phyloP scores from a whole-genome alignment of 2,113 vertebrate genomes.

The Thamnaconus septentrionalis region DNA sequence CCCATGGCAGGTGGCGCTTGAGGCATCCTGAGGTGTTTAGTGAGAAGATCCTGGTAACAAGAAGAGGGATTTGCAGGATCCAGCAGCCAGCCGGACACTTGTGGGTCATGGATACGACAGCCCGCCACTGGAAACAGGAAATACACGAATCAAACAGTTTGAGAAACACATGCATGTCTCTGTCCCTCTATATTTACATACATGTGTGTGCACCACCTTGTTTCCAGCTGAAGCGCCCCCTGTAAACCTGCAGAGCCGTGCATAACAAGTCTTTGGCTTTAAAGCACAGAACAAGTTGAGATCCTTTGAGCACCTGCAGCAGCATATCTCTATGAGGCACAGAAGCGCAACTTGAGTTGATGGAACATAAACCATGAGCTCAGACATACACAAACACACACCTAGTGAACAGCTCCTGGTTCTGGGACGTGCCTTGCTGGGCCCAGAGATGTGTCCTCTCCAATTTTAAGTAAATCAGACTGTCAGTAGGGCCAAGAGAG shows the following conservation, averaged over 20 bases:
- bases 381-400: slow-evolving; percentile 34
- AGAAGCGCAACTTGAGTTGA: slow-evolving; percentile 1
- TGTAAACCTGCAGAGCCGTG: slow-evolving; percentile 74
- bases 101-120: slow-evolving; percentile 83
- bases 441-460: slow-evolving; percentile 67
- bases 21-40: slow-evolving; percentile 72
- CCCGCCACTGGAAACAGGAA: slow-evolving; percentile 24
- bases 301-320: slow-evolving; percentile 70
- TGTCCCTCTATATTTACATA: slow-evolving; percentile 14
- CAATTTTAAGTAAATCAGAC: slow-evolving; percentile 78
- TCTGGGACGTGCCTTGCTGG: slow-evolving; percentile 53
- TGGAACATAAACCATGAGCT: background rate
- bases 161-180: background rate
- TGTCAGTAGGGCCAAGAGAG: slow-evolving; percentile 38
- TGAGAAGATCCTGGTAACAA: slow-evolving; percentile 81
- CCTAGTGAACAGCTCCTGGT: slow-evolving; percentile 73
- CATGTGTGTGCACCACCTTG: slow-evolving; percentile 63
- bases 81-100: slow-evolving; percentile 88
- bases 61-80: slow-evolving; percentile 81
- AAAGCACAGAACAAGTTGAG: slow-evolving; percentile 82
- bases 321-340: slow-evolving; percentile 77
- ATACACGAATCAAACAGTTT: background rate
- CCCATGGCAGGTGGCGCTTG: slow-evolving; percentile 10
- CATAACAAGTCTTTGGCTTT: slow-evolving; percentile 90
- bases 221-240: slow-evolving; percentile 79